phyloP scores from a whole-genome alignment of 1,140 invertebrate species.

The Drosophila nigrodunni region DNA sequence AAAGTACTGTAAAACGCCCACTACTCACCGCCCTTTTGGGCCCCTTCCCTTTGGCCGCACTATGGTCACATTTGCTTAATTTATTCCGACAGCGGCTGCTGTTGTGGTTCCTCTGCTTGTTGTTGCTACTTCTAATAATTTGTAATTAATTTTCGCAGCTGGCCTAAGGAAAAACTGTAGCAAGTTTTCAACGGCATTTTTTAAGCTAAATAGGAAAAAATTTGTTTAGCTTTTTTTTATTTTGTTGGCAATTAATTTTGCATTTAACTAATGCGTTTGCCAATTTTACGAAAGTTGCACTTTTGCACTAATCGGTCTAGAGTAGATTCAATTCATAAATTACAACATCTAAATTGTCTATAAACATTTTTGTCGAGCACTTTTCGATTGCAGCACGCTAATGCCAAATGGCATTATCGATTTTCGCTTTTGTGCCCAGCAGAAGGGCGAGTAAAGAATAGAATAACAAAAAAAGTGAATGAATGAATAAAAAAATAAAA shows the following conservation, averaged over 20 bases:
- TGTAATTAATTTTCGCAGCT: slow-evolving; percentile 78
- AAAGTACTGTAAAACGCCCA: slow-evolving; percentile 17
- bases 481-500: background rate
- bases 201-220: background rate
- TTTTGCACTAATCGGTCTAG: no score
- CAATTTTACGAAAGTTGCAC: slow-evolving; percentile 53
- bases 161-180: slow-evolving; percentile 31
- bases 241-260: slow-evolving; percentile 67
- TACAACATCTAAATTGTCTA: slow-evolving; percentile 72
- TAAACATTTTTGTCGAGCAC: slow-evolving; percentile 40
- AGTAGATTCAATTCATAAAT: slow-evolving; percentile 53
- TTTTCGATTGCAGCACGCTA: slow-evolving; percentile 39
- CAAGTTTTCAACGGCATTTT: slow-evolving; percentile 34
- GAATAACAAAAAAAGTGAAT: background rate
- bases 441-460: background rate
- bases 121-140: slow-evolving; percentile 62
- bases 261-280: slow-evolving; percentile 75
- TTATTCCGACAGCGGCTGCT: slow-evolving; percentile 61
- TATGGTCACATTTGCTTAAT: slow-evolving; percentile 60
- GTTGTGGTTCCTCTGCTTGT: slow-evolving; percentile 19
- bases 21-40: background rate
- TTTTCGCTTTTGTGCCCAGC: slow-evolving; percentile 57
- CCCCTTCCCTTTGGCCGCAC: background rate
- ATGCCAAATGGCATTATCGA: slow-evolving; percentile 67
- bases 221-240: slow-evolving; percentile 21